Conservation (phyloP, 1,140 invertebrate species). For the Aphis gossypii region DNA sequence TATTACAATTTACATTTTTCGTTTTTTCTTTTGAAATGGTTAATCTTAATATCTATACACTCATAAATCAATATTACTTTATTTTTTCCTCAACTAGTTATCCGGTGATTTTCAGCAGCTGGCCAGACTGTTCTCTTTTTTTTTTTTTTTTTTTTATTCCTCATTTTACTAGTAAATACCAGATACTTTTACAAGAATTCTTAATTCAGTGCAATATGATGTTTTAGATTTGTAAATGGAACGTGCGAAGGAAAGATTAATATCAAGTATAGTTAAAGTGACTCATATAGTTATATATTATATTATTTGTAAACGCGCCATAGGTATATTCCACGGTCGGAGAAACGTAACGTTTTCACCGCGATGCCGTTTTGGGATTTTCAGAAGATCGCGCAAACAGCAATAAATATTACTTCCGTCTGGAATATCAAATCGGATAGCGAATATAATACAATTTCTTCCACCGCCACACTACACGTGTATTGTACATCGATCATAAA, state of each 20-base stretch:
- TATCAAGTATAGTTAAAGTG: not conserved
- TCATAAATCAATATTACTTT: not conserved
- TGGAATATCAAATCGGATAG: slow-evolving; percentile 52
- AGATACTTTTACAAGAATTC: too few species aligned
- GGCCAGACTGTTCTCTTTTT: not conserved
- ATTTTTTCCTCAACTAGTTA: not conserved
- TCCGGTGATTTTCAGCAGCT: not conserved
- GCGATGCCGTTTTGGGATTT: slow-evolving; percentile 22
- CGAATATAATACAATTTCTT: slow-evolving; percentile 30
- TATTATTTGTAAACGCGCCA: not conserved
- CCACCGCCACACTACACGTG: not conserved
- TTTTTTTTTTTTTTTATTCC: too few species aligned
- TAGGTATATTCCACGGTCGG: not conserved
- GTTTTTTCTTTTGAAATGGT: not conserved
- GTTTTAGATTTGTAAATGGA: not conserved
- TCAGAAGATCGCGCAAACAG: not conserved
- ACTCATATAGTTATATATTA: not conserved
- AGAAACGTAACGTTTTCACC: not conserved
- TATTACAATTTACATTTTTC: too few species aligned
- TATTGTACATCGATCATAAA: slow-evolving; percentile 49
- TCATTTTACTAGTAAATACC: too few species aligned
- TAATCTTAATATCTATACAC: not conserved
- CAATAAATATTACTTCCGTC: slow-evolving; percentile 52
- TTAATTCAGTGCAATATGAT: not conserved
- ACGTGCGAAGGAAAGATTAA: not conserved